These are phyloP conservation scores for Athene noctua DNA, from an alignment of 2,113 vertebrate genomes.

Conservation along the genomic window DNA sequence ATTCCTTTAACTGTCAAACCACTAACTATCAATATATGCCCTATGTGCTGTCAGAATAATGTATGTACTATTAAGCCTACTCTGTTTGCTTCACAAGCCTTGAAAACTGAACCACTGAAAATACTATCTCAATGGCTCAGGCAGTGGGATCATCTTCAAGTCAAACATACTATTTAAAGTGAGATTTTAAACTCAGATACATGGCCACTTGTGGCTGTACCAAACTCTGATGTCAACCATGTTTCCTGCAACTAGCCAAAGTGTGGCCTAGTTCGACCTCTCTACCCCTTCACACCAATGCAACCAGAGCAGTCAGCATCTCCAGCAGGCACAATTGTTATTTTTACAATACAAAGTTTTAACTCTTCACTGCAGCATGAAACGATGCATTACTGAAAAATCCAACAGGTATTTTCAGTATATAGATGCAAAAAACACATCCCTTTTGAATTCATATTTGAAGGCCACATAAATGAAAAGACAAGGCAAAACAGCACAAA, in stretches of 20 bases:
- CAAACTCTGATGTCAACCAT: background rate
- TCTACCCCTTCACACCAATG: background rate
- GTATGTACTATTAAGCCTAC: background rate
- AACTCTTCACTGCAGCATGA: background rate
- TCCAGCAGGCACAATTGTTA: background rate
- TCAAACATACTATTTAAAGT: background rate
- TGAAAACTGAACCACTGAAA: background rate
- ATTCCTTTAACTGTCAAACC: background rate
- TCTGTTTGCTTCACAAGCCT: background rate
- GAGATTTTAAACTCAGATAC: background rate
- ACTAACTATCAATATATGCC: background rate
- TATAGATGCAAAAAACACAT: background rate
- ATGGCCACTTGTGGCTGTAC: background rate
- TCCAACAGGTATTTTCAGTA: background rate
- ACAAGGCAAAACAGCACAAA: background rate
- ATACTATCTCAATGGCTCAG: background rate
- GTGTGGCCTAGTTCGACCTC: background rate
- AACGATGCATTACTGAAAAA: background rate
- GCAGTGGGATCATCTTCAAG: background rate
- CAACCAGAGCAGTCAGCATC: background rate
- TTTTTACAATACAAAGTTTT: background rate
- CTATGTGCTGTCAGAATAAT: background rate
- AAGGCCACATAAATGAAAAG: background rate
- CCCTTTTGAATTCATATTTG: background rate
- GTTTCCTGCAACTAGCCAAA: background rate